Percentiles rank a stretch among this genome's conserved stretches.
Evolutionary conservation across 2,888 invertebrate species (phyloP).

Genomic region (Watsonalla cultraria): DNA sequence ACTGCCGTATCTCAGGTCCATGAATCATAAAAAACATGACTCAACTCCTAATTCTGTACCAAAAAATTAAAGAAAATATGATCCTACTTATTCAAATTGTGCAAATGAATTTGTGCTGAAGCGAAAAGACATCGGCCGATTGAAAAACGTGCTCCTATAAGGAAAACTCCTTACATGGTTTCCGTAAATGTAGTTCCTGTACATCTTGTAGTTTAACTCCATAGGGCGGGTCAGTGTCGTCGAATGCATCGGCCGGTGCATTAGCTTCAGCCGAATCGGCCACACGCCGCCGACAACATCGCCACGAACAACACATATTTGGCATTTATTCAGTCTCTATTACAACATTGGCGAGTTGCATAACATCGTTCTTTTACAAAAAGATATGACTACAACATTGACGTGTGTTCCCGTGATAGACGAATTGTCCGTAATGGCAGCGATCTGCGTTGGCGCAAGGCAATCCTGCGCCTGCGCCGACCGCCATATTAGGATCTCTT

Average conservation of each 20-base stretch:
- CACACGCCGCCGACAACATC: conserved; percentile 62
- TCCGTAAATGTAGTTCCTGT: conserved; percentile 20
- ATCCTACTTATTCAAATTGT: conserved; percentile 10
- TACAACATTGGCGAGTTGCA: conserved; percentile 9
- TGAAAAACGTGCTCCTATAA: conserved; percentile 27
- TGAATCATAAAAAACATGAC: conserved; percentile 44
- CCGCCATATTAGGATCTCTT: conserved; percentile 72
- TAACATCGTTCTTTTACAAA: conserved; percentile 11
- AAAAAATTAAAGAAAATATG: conserved; percentile 17
- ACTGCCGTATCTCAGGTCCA: conserved; percentile 24
- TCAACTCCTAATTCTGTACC: conserved; percentile 21
- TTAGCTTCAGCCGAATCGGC: conserved; percentile 52
- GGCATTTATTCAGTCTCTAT: conserved; percentile 33
- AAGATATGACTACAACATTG: conserved; percentile 14
- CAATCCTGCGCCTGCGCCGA: conserved; percentile 54
- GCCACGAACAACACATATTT: conserved; percentile 73
- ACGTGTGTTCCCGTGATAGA: conserved; percentile 51
- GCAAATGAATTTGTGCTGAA: conserved; percentile 41
- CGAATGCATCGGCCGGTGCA: conserved; percentile 51
- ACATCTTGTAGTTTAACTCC: conserved; percentile 35
- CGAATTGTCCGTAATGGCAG: conserved; percentile 56
- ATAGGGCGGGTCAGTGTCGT: conserved; percentile 34
- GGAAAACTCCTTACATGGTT: conserved; percentile 59
- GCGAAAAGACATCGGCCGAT: conserved; percentile 28
- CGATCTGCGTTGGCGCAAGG: conserved; percentile 66